A percentile compares a stretch with the other conserved stretches of the same genome.
Conservation (phyloP, 2,888 invertebrate genomes). For the Drosophila prostipennis region DNA sequence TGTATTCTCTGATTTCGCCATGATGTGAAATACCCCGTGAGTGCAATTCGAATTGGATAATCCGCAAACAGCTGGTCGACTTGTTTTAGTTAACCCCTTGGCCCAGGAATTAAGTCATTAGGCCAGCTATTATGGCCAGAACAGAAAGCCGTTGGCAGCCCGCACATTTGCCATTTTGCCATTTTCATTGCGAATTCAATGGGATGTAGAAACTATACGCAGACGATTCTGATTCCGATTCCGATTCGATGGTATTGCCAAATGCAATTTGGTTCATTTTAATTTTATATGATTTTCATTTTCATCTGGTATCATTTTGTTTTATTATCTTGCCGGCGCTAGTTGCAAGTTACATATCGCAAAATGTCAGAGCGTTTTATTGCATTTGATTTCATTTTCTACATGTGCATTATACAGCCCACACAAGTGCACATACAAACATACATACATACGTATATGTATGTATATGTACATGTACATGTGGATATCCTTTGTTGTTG, state of each 20-base stretch:
- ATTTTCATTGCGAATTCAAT: slow-evolving; percentile 12
- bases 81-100: slow-evolving; percentile 4
- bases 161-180: slow-evolving; percentile 2
- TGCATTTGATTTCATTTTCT: slow-evolving; percentile 40
- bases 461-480: no score
- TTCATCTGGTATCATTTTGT: slow-evolving; percentile 30
- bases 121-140: slow-evolving; percentile 39
- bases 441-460: neutral
- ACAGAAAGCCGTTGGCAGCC: slow-evolving; percentile 5
- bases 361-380: slow-evolving; percentile 31
- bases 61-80: neutral
- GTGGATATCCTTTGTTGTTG: slow-evolving; percentile 6
- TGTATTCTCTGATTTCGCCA: neutral
- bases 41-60: neutral
- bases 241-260: slow-evolving; percentile 2
- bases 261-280: slow-evolving; percentile 28
- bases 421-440: neutral
- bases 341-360: slow-evolving; percentile 13
- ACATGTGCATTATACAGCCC: slow-evolving; percentile 15
- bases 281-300: slow-evolving; percentile 42
- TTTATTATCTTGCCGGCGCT: slow-evolving; percentile 26
- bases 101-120: slow-evolving; percentile 35
- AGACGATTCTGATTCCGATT: neutral
- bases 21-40: no score
- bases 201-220: neutral